A percentile compares a stretch with the other conserved stretches of the same genome.
These are phyloP conservation scores for Lichenostomus cassidix DNA, from an alignment of 2,113 vertebrate species.

Conservation along the genomic window DNA sequence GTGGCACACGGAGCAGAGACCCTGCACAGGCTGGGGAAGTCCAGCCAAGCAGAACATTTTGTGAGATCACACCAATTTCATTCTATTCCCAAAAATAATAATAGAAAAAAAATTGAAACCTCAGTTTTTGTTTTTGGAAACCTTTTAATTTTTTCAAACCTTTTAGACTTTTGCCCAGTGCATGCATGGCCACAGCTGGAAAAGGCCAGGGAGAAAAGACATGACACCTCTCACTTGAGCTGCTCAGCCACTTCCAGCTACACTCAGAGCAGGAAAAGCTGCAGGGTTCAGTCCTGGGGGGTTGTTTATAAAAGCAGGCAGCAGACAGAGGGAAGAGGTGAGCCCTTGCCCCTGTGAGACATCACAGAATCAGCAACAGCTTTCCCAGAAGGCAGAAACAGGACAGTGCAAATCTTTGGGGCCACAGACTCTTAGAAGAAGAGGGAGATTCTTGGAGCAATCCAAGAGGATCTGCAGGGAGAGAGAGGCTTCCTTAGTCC, in stretches of 20 bases:
- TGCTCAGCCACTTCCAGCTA: neutral
- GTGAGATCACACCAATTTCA: neutral
- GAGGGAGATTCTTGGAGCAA: neutral
- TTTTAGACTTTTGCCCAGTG: neutral
- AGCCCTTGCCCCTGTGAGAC: neutral
- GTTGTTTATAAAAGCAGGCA: neutral
- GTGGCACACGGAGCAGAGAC: neutral
- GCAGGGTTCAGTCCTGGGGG: neutral
- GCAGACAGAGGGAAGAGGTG: neutral
- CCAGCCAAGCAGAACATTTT: neutral
- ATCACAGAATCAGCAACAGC: neutral
- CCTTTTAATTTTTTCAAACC: no score
- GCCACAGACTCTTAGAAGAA: fast-evolving
- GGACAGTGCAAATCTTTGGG: neutral
- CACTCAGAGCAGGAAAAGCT: neutral
- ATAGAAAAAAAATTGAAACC: neutral
- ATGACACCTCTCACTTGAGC: neutral
- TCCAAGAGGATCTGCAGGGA: neutral
- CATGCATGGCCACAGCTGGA: fast-evolving
- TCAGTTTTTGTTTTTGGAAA: neutral
- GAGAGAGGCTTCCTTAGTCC: neutral
- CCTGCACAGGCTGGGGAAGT: neutral
- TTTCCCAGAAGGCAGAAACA: neutral
- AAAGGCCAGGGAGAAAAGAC: neutral
- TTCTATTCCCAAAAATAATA: neutral